Evolutionary conservation across 2,797 vertebrate genomes (phyloP).

Genomic region (Neomorphus geoffroyi): DNA sequence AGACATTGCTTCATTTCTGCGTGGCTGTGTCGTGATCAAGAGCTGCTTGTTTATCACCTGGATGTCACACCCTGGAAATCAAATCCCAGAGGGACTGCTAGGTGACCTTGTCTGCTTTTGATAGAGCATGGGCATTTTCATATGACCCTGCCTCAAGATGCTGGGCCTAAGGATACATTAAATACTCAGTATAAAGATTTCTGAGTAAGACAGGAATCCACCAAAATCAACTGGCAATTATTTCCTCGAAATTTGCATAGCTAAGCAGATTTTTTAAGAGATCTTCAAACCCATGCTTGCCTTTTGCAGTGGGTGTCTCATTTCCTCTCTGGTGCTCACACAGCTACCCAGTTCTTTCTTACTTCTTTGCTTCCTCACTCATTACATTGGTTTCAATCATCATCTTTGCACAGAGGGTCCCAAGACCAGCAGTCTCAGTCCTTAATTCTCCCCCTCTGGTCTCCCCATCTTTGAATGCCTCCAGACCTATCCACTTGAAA

Average conservation of each 20-base stretch:
- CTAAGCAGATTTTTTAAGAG: not conserved
- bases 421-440: not conserved
- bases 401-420: not conserved
- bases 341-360: fast-evolving
- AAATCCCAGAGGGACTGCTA: not conserved
- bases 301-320: not conserved
- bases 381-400: not conserved
- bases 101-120: not conserved
- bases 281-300: not conserved
- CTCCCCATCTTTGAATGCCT: not conserved
- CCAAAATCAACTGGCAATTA: not conserved
- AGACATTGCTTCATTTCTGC: not conserved
- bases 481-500: not conserved
- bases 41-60: not conserved
- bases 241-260: not conserved
- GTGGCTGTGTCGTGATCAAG: not conserved
- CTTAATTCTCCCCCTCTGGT: not conserved
- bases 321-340: not conserved
- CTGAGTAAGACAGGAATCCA: not conserved
- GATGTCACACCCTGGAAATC: not conserved
- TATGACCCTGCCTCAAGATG: not conserved
- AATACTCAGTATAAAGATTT: not conserved
- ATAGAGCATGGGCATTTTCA: fast-evolving
- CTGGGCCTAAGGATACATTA: not conserved
- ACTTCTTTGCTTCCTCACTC: not conserved